These are phyloP conservation scores for Cettia cetti DNA, from an alignment of 2,113 vertebrate species.

Conservation along the genomic window DNA sequence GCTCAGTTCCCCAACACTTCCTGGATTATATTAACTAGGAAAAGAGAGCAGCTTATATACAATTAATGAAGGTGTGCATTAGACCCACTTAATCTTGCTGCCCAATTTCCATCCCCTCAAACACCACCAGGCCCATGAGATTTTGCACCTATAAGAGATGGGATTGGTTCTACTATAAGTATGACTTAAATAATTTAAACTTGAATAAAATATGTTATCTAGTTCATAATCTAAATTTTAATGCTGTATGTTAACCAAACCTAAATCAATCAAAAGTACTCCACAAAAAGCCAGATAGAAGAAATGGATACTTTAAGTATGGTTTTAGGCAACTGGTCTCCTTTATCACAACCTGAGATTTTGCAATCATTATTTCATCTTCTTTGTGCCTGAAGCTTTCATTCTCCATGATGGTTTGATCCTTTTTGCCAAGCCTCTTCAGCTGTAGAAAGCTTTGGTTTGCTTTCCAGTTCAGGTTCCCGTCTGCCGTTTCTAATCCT, in stretches of 20 bases:
- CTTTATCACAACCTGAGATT: neutral
- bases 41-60: neutral
- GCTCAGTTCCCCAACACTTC: neutral
- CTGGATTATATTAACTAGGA: neutral
- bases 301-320: neutral
- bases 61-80: neutral
- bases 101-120: neutral
- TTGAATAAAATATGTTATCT: neutral
- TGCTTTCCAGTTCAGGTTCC: constrained; percentile 55
- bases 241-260: neutral
- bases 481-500: constrained; percentile 36
- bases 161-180: neutral
- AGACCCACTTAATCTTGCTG: neutral
- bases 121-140: neutral
- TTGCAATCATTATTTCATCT: neutral
- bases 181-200: neutral
- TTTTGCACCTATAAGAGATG: neutral
- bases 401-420: neutral
- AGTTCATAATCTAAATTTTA: neutral
- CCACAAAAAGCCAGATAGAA: neutral
- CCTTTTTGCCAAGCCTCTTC: constrained; percentile 43
- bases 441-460: constrained; percentile 44
- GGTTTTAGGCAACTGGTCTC: neutral
- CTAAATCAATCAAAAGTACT: neutral
- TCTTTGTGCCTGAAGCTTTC: constrained; percentile 3